Base-by-base conservation (phyloP, 2,113 vertebrate genomes). In the Salvelinus fontinalis region DNA sequence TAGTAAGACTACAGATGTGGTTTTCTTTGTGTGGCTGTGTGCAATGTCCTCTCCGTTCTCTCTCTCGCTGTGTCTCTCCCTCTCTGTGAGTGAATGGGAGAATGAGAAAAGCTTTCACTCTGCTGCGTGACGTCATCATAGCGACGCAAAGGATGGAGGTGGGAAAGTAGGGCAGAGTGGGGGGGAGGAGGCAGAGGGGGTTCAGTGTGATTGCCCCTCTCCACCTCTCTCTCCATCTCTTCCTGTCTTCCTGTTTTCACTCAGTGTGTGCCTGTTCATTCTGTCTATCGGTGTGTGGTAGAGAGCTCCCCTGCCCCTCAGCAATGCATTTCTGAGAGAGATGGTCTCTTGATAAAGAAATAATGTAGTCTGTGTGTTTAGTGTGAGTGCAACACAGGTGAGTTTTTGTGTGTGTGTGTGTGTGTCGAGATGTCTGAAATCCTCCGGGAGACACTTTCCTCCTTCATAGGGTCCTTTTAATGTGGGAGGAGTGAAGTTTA, bases 391-490 rank as follows among this genome's bases (percentile, higher is more conserved):
- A 39, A 39, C 34, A 39, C 34, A 7, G 34, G 13, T 60, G 39
- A 48, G 44, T 69, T 34, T 62, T 57, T 39, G 75, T 57, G 27
- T 27, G 27, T 27, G 27, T 71, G 39, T 51, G 44, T 69, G 44
- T 62, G 64, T 44, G 75, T 51, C 20, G 18, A 13, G 27, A 71
- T 60, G 64, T 76, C 71, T 75, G 44, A n/a, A 24, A 79, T 77
- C 69, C 44, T 68, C 16, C 0, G 0, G 34, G 18, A 78, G 69
- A 60, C 68, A 82, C 62, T 75, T 79, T 44, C 16, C 76, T 84
- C 66, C 66, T 84, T 77, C 80, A 73, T 80, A 74, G 81, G 81
- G 77, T 84, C 77, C 65, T 77, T 27, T 81, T 76, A 69, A 79
- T 80, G 24, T 34, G 51, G 73, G 79, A 79, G 81, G 74, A 79